Evolutionary conservation across 2,888 invertebrate species (phyloP), one percentile per base, ranked within the genome.

Genomic region (Prenolepis imparis): DNA sequence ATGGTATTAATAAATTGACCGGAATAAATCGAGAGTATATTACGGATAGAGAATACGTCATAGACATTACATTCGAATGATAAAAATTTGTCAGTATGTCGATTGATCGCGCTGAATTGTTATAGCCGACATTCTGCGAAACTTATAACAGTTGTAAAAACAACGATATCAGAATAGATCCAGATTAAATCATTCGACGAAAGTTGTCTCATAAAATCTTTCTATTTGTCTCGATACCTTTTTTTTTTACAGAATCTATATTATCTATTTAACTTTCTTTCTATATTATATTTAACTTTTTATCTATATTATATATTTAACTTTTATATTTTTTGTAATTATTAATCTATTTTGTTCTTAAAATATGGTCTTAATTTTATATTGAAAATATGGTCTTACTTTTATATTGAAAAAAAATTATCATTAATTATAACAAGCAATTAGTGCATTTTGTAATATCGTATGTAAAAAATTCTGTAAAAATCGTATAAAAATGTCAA

Each of bases 31-130:
- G 52, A n/a, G 28, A 57, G 64, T 41, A 21, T 52, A 15, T 81
- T 63, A 83, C 57, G 28, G 55, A 36, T n/a, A 59, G 57, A 63
- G 63, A 68, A 82, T 44, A 28, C 15, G 75, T 59, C 67, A 77
- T 24, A 82, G 84, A 86, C 59, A 72, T 68, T 70, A 66, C 78
- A 78, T 48, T 74, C 28, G 74, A 82, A 81, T 63, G 63, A 52
- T 44, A 41, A 77, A 52, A 87, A 68, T 44, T 52, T 55, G 63
- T 67, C 72, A 48, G 67, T 80, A 68, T 81, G 64, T 80, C 72
- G 63, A 78, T 72, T 70, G 87, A 44, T 81, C 59, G 64, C 55
- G 9, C 64, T 57, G 48, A 64, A 66, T 68, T 59, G 75, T 48
- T 39, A 55, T 48, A n/a, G 73, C 28, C 64, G 66, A 36, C 61